Evolutionary conservation across 2,113 vertebrate genomes (phyloP), one percentile per base, ranked within the genome.

Genomic region (Ailuropoda melanoleuca): DNA sequence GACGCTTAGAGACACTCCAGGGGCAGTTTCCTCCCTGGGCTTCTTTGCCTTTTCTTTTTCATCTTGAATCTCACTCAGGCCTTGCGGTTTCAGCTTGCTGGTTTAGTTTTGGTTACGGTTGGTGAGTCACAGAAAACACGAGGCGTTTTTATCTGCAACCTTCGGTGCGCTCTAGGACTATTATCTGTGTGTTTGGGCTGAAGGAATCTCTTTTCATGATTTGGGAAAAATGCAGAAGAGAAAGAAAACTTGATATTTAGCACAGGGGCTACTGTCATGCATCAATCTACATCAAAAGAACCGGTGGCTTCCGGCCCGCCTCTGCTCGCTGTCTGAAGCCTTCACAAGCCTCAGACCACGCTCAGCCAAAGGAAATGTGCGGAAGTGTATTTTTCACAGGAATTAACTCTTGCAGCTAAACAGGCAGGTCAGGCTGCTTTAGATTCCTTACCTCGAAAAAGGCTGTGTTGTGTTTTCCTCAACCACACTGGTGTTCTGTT

Each of bases 221-320:
- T 86, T 3, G 21, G 93, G 97, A 97, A 96, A 48, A 39, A 95
- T 92, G 93, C 87, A 88, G 81, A 77, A 91, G 93, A 0, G 0
- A 97, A 97, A 64, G 86, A 97, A 93, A 98, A 95, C 68, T 96
- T 97, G 91, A 56, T 96, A 84, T 96, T 93, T 98, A 96, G 95
- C 18, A 23, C 91, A 70, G 55, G 95, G 81, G n/a, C 81, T 90
- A 93, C 56, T 94, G 96, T 92, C 97, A 98, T 72, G 96, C 96
- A 92, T 96, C 96, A 94, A 60, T 97, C 95, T 60, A 34, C 97
- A 97, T 97, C 92, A 98, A 98, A 98, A 95, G 98, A 93, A 7
- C 39, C n/a, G 43, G 55, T 95, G 84, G 78, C 97, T 98, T 95
- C 94, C 92, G 48, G 96, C 80, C 39, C 72, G 12, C 50, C 66